Conservation (phyloP, 2,888 invertebrate species). For the Zeuzera pyrina region DNA sequence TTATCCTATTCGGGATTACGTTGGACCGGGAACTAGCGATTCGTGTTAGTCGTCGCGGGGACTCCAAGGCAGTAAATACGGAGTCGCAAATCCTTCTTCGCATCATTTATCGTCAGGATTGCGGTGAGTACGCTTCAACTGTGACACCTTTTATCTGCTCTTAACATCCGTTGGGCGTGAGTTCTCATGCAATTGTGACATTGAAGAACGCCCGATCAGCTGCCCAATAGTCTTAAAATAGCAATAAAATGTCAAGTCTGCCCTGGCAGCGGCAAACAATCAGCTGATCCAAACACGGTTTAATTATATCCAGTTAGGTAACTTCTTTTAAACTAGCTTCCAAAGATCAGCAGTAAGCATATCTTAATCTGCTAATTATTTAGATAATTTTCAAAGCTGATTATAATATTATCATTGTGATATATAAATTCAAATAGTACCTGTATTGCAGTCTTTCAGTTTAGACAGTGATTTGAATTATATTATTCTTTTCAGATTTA, state of each 20-base stretch:
- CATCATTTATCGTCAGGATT: slow-evolving; percentile 69
- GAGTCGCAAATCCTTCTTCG: slow-evolving; percentile 65
- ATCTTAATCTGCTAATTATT: too few species aligned
- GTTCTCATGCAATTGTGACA: slow-evolving; percentile 46
- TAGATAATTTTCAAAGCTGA: too few species aligned
- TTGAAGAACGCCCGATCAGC: slow-evolving; percentile 62
- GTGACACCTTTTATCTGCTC: neutral
- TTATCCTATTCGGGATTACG: slow-evolving; percentile 68
- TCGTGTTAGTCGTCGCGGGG: slow-evolving; percentile 64
- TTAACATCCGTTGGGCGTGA: slow-evolving; percentile 11
- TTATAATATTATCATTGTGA: neutral
- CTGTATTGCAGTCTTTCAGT: slow-evolving; percentile 10
- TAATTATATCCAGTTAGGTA: slow-evolving; percentile 62
- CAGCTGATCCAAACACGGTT: slow-evolving; percentile 63
- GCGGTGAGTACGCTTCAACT: slow-evolving; percentile 47
- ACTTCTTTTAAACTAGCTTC: slow-evolving; percentile 23
- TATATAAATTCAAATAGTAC: neutral
- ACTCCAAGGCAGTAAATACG: slow-evolving; percentile 70
- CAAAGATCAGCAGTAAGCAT: slow-evolving; percentile 22
- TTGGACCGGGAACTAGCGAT: slow-evolving; percentile 61
- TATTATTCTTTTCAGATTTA: slow-evolving; percentile 54
- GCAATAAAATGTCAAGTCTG: slow-evolving; percentile 65
- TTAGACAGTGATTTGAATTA: slow-evolving; percentile 39
- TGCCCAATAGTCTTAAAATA: slow-evolving; percentile 68
- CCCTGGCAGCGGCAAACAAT: slow-evolving; percentile 59